These are phyloP conservation scores for Protaetia brevitarsis DNA, from an alignment of 1,140 invertebrate species.

Conservation along the genomic window DNA sequence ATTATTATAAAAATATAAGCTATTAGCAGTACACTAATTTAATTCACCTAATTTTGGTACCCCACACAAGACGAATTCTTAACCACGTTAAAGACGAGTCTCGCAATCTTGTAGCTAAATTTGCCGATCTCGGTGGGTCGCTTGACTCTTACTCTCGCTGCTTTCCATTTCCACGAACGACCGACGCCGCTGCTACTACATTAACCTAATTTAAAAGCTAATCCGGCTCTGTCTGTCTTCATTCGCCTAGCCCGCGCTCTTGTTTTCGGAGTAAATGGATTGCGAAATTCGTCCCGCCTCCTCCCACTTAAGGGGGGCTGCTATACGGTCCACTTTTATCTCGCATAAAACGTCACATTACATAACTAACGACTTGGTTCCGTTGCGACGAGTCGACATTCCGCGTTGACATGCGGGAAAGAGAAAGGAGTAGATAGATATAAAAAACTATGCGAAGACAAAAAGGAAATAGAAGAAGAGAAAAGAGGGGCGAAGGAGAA, in stretches of 20 bases:
- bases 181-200: background rate
- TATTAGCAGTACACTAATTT: too few species aligned
- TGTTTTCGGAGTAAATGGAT: constrained; percentile 10
- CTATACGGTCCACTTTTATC: constrained; percentile 9
- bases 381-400: background rate
- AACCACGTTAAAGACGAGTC: too few species aligned
- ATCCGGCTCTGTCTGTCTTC: background rate
- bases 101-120: too few species aligned
- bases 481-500: constrained; percentile 1
- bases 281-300: background rate
- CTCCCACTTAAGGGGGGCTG: background rate
- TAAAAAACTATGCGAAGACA: background rate
- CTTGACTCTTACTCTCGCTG: too few species aligned
- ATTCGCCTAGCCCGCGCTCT: background rate
- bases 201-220: constrained; percentile 13
- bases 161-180: background rate
- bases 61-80: too few species aligned
- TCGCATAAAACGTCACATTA: constrained; percentile 10
- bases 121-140: too few species aligned
- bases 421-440: background rate
- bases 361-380: constrained; percentile 9
- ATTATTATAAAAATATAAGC: too few species aligned
- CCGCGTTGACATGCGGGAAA: background rate
- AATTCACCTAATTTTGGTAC: too few species aligned
- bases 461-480: background rate